Base-by-base conservation (phyloP, 2,888 invertebrate genomes). In the Syritta pipiens region DNA sequence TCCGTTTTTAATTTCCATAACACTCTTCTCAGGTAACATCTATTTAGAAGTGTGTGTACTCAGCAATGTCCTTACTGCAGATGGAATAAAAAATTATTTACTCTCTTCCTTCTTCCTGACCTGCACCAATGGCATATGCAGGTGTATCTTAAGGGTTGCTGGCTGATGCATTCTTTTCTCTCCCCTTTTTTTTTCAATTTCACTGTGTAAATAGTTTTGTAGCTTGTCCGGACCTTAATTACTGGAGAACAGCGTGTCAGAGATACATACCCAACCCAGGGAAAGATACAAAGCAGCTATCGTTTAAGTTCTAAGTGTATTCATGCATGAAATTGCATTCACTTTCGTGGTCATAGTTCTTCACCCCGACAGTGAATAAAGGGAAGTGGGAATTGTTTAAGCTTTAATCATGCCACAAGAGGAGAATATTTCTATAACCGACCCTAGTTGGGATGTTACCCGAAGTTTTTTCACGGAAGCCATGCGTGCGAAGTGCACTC, bases 21-120 rank as follows among this genome's bases (percentile, higher is more conserved):
- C 30, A 14, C 7, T 3, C 30, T 28, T 20, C 42, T 14, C 42
- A 19, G 20, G 30, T 49, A n/a, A n/a, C n/a, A n/a, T n/a, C n/a
- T n/a, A n/a, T n/a, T n/a, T n/a, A n/a, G n/a, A n/a, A n/a, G n/a
- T n/a, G n/a, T n/a, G n/a, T n/a, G n/a, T n/a, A n/a, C n/a, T n/a
- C n/a, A n/a, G 20, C 48, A 40, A 20, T 55, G 24, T 53, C 28
- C 42, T 65, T 49, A 30, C 30, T 53, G 51, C 32, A 51, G 30
- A 53, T 44, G 60, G 59, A 37, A 57, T 57, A 59, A 51, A 59
- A 65, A 74, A 59, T 44, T 37, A 20, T 59, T 62, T 62, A 17
- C 59, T 30, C 44, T 51, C 22, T 6, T 30, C 19, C 10, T 62
- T 14, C 24, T 14, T 6, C 17, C 10, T 22, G 14, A 19, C 42